phyloP scores from a whole-genome alignment of 1,140 invertebrate species.

The Zaprionus lachaisei region DNA sequence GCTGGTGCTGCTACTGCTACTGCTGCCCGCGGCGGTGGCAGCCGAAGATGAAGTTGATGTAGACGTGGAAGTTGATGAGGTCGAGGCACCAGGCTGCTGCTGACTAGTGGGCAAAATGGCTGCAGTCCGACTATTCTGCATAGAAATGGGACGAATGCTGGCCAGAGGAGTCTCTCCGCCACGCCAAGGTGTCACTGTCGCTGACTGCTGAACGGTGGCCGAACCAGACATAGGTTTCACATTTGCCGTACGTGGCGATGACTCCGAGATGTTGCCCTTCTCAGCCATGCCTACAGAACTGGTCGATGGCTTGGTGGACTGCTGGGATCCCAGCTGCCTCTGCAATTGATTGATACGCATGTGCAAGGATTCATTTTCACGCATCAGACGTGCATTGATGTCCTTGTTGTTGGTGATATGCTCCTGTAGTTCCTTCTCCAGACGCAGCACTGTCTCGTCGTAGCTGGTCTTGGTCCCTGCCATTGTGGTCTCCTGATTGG shows the following conservation, averaged over 20 bases:
- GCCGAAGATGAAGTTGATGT: constrained; percentile 67
- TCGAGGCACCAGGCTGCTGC: constrained; percentile 56
- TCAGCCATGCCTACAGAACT: constrained; percentile 87
- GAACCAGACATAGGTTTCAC: constrained; percentile 96
- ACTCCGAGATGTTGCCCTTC: constrained; percentile 90
- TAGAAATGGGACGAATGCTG: constrained; percentile 96
- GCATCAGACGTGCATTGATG: constrained; percentile 87
- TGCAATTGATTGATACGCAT: constrained; percentile 91
- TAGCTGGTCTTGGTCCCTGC: constrained; percentile 89
- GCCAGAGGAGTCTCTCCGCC: constrained; percentile 93
- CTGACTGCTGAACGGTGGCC: constrained; percentile 84
- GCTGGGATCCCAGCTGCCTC: constrained; percentile 90
- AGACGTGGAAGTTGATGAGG: constrained; percentile 58
- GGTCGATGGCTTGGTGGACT: constrained; percentile 89
- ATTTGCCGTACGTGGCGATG: constrained; percentile 93
- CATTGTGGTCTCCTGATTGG: constrained; percentile 87
- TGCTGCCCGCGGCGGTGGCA: constrained; percentile 46
- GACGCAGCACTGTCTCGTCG: constrained; percentile 88
- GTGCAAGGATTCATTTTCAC: constrained; percentile 90
- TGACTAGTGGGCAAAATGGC: constrained; percentile 92
- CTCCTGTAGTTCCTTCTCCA: constrained; percentile 92
- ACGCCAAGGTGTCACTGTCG: constrained; percentile 87
- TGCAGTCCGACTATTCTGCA: constrained; percentile 89
- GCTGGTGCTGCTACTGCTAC: constrained; percentile 45
- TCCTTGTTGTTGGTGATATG: constrained; percentile 87